Base-by-base conservation (phyloP, 2,888 invertebrate species). In the Rhyacophila evoluta region DNA sequence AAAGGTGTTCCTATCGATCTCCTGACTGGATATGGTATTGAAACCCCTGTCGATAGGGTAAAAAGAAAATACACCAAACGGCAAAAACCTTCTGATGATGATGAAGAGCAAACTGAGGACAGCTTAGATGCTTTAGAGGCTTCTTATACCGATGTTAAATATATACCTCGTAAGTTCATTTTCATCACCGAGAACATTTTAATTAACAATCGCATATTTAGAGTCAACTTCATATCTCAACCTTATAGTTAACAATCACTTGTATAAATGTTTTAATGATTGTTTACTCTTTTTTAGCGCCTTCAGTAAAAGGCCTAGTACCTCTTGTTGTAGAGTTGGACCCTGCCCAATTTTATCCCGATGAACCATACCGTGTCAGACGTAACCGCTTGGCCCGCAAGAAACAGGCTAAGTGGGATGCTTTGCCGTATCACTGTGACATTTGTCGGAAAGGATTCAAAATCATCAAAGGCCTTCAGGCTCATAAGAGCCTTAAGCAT, bases 331-430 rank as follows among this genome's bases (percentile, higher is more conserved):
- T 89, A 1, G 81, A 84, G 0, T 81, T 89, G 70, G 88, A 89
- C 81, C 89, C 89, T 0, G 85, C 85, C 0, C 88, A 89, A 84
- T 89, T 87, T 87, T 89, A 88, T 68, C 89, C 89, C 0, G 83
- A 86, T 10, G 89, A 89, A 78, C 89, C 89, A 0, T 89, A 89
- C 84, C 76, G 37, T 12, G 36, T 19, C 11, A 72, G 72, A 25
- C 36, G 72, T 5, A 72, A 28, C n/a, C 27, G 29, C 11, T 8
- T 29, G 69, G 69, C 28, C 6, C 29, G 72, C 12, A 37, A 25
- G 37, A 36, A 72, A 19, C 36, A 72, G 19, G 72, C 25, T 19
- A 33, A 41, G n/a, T 73, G 28, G 73, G 55, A 12, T 25, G 36
- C 29, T 2, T 36, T 74, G 27, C 78, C 70, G 11, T 68, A 74